Evolutionary conservation across 2,888 invertebrate species (phyloP), one percentile per base, ranked within the genome.

Genomic region (Drosophila bunnanda): DNA sequence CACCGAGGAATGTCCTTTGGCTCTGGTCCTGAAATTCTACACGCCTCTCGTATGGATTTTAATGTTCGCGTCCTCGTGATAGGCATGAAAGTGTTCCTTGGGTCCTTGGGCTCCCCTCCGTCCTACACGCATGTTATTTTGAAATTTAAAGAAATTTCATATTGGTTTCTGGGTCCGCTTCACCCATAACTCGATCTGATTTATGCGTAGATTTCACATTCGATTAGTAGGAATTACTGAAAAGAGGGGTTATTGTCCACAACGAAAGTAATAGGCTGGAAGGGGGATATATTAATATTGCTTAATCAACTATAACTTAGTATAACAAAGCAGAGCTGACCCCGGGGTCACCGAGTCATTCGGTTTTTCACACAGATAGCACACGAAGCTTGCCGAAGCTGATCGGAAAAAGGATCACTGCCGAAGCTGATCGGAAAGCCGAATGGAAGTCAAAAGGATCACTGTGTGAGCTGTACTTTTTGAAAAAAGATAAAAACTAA

Each of bases 31-130:
- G 88, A 77, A 84, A 84, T 88, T 80, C 79, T 62, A 88, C 68
- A 86, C 87, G 87, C 84, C 62, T 79, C 75, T 77, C 78, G 61
- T 75, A 54, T 75, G 54, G 67, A 73, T 74, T 70, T 80, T 86
- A 73, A 77, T 80, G 75, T 74, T 75, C 17, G 32, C 34, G 57
- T 62, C 65, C 76, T 44, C 38, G 36, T 44, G 39, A 59, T 69
- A 53, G 43, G 82, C 82, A 87, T 79, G 79, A 59, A 70, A 61
- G 67, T 79, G 43, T 60, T 71, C 39, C 20, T 30, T 12, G 46
- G 44, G 8, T 38, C 4, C 13, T 2, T 3, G 9, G 32, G 32
- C 32, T 58, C 32, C 53, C 46, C 32, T 54, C 41, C 34, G 7
- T 39, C 15, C 22, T 67, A 46, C 50, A 72, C 65, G 88, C 85